A percentile compares a stretch with the other conserved stretches of the same genome.
These are phyloP conservation scores for Netta rufina DNA, from an alignment of 2,797 vertebrate species.

Conservation along the genomic window DNA sequence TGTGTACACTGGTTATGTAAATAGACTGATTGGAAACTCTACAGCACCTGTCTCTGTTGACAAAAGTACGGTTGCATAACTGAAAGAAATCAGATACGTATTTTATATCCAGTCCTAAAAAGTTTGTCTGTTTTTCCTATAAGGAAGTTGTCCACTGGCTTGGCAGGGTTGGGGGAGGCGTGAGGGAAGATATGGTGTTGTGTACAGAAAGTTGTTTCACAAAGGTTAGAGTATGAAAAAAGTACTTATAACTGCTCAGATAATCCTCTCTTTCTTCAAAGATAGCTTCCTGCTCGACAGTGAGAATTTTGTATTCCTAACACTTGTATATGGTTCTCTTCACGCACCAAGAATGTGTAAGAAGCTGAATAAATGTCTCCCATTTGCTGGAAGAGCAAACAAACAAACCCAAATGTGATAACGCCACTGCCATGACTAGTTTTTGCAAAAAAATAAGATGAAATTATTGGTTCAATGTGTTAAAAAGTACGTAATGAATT, in stretches of 20 bases:
- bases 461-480: neutral
- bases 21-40: neutral
- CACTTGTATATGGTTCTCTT: neutral
- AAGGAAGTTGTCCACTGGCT: neutral
- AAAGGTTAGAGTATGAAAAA: neutral
- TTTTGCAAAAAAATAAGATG: neutral
- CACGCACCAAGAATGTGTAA: neutral
- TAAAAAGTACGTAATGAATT: neutral
- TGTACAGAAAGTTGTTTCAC: neutral
- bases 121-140: neutral
- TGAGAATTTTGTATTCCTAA: neutral
- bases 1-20: neutral
- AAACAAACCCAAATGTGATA: neutral
- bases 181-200: neutral
- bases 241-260: neutral
- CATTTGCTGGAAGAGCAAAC: neutral
- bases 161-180: neutral
- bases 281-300: neutral
- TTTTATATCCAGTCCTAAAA: neutral
- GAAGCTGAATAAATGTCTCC: neutral
- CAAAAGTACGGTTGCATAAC: neutral
- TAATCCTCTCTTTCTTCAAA: neutral
- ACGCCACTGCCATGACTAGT: neutral
- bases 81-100: neutral
- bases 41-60: neutral